Evolutionary conservation across 2,797 vertebrate species (phyloP).

Genomic region (Merluccius polli): DNA sequence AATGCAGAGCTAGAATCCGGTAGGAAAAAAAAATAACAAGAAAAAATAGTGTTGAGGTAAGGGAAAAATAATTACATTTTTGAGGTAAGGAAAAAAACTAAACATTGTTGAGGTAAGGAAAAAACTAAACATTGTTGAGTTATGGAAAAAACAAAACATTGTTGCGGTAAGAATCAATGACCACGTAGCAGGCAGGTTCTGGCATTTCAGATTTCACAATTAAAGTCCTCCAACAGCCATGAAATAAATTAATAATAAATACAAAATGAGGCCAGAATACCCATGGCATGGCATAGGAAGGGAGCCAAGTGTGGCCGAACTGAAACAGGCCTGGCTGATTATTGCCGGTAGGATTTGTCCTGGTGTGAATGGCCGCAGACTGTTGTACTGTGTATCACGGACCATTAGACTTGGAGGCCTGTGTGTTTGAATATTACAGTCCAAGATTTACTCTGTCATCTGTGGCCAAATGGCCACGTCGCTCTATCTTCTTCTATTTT

Average conservation of each 20-base stretch:
- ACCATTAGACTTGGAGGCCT: conserved; percentile 44
- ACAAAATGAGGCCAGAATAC: background rate
- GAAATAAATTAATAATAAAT: background rate
- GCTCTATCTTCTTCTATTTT: background rate
- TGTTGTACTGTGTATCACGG: conserved; percentile 34
- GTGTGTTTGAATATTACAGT: conserved; percentile 49
- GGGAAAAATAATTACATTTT: too few relatives aligned
- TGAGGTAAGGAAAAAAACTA: background rate
- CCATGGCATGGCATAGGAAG: background rate
- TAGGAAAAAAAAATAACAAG: background rate
- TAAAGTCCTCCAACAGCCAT: background rate
- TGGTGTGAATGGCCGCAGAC: conserved; percentile 36
- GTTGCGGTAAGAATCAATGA: background rate
- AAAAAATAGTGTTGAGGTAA: too few relatives aligned
- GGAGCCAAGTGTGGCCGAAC: background rate
- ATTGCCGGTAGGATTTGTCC: conserved; percentile 47
- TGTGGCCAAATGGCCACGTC: conserved; percentile 56
- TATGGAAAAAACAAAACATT: background rate
- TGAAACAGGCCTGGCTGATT: conserved; percentile 22
- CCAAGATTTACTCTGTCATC: conserved; percentile 66
- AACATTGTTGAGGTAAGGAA: background rate
- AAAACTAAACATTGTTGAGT: too few relatives aligned
- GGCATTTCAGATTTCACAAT: background rate
- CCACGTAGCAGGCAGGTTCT: background rate
- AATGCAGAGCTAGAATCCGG: background rate